phyloP scores from a whole-genome alignment of 2,797 vertebrate genomes.

The Labeo calbasu region DNA sequence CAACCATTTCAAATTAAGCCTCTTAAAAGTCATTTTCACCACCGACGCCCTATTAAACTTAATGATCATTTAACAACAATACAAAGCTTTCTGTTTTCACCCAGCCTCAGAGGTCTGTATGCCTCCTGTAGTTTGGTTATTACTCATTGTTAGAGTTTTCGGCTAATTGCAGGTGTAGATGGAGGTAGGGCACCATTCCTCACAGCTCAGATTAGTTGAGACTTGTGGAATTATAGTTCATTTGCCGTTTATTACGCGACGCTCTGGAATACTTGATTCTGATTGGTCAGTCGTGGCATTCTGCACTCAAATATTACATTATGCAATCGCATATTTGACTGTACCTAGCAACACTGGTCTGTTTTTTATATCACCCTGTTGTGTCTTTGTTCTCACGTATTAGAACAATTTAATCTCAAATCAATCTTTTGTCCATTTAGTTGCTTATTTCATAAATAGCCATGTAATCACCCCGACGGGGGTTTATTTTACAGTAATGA shows the following conservation, averaged over 20 bases:
- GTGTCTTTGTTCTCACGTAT: neutral
- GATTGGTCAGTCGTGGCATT: conserved; percentile 4
- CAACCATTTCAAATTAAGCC: conserved; percentile 65
- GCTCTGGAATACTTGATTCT: conserved; percentile 1
- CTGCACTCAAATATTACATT: neutral
- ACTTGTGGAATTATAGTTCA: conserved; percentile 5
- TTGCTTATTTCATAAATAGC: conserved; percentile 10
- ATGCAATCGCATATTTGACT: neutral
- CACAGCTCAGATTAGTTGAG: conserved; percentile 14
- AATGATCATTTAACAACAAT: conserved; percentile 73
- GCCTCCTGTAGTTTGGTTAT: conserved; percentile 32
- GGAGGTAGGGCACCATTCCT: conserved; percentile 4
- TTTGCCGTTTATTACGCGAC: neutral
- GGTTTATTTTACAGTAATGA: neutral
- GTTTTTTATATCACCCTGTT: neutral
- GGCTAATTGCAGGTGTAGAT: conserved; percentile 47
- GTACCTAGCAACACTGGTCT: neutral
- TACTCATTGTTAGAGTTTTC: conserved; percentile 36
- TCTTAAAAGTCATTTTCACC: conserved; percentile 58
- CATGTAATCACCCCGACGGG: neutral
- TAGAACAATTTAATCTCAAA: neutral
- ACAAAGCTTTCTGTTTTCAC: conserved; percentile 41
- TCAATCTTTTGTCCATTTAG: neutral
- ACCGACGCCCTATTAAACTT: conserved; percentile 67
- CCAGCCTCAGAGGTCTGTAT: conserved; percentile 27